These are phyloP conservation scores for Chironomus striatipennis DNA, from an alignment of 1,140 invertebrate species.

Conservation along the genomic window DNA sequence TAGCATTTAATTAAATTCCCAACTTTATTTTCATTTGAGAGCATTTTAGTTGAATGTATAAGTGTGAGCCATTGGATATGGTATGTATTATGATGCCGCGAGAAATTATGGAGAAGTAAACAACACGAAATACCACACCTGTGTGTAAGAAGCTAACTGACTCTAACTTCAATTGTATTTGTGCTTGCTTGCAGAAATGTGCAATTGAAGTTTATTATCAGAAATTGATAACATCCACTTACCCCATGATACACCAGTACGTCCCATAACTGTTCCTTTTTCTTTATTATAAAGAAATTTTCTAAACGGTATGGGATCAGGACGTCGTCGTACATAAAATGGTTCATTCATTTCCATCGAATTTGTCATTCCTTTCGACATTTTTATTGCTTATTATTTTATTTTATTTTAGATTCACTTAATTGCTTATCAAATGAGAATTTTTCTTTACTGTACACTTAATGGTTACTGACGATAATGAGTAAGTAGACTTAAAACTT, in stretches of 20 bases:
- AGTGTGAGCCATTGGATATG: background rate
- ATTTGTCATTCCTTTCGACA: slow-evolving; percentile 17
- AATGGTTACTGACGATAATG: background rate
- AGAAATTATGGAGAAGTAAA: slow-evolving; percentile 25
- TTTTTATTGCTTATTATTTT: background rate
- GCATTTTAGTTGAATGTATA: slow-evolving; percentile 29
- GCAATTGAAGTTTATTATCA: slow-evolving; percentile 20
- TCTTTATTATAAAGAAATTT: slow-evolving; percentile 61
- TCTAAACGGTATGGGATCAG: slow-evolving; percentile 33
- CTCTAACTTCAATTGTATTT: slow-evolving; percentile 25
- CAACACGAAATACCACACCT: slow-evolving; percentile 20
- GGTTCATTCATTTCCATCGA: slow-evolving; percentile 6
- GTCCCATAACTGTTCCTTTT: slow-evolving; percentile 60
- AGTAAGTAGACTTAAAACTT: background rate
- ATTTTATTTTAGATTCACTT: slow-evolving; percentile 29
- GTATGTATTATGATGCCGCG: background rate
- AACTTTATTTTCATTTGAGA: slow-evolving; percentile 12
- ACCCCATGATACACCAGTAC: slow-evolving; percentile 68
- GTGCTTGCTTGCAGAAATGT: slow-evolving; percentile 25
- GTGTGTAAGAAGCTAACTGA: slow-evolving; percentile 26
- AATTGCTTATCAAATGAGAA: slow-evolving; percentile 29
- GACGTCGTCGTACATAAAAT: slow-evolving; percentile 21
- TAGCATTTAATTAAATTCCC: slow-evolving; percentile 25
- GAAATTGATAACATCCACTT: slow-evolving; percentile 37
- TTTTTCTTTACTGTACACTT: background rate